phyloP scores from a whole-genome alignment of 2,113 vertebrate genomes.

The Phylloscopus trochiloides region DNA sequence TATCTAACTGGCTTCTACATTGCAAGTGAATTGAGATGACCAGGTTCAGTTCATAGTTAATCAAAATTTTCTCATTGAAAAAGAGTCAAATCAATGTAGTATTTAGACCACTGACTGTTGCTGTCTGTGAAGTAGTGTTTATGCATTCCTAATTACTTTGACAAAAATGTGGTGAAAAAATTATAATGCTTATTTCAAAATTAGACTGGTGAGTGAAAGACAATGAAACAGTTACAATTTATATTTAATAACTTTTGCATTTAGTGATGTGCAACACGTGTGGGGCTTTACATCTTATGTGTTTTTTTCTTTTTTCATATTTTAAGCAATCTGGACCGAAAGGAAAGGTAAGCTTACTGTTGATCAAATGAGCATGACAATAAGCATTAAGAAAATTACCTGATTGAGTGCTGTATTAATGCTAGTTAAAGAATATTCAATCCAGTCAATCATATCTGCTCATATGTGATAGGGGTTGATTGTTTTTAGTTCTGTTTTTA shows the following conservation, averaged over 20 bases:
- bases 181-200: neutral
- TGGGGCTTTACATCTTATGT: constrained; percentile 63
- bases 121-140: neutral
- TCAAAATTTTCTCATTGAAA: neutral
- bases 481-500: neutral
- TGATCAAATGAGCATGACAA: constrained; percentile 54
- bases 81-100: neutral
- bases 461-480: neutral
- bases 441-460: neutral
- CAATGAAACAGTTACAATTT: neutral
- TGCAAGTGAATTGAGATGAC: neutral
- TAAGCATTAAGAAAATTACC: neutral
- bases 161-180: neutral
- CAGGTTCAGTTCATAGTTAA: neutral
- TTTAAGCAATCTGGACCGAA: constrained; percentile 83
- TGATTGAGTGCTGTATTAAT: neutral
- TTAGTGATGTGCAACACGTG: constrained; percentile 14
- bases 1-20: neutral
- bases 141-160: neutral
- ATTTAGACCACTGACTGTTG: neutral
- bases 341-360: constrained; percentile 81
- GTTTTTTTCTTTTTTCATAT: constrained; percentile 68
- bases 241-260: neutral
- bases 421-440: neutral
- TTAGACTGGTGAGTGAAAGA: neutral